A percentile compares a stretch with the other conserved stretches of the same genome.
These are phyloP conservation scores for Megalops cyprinoides DNA, from an alignment of 2,797 vertebrate species.

Conservation along the genomic window DNA sequence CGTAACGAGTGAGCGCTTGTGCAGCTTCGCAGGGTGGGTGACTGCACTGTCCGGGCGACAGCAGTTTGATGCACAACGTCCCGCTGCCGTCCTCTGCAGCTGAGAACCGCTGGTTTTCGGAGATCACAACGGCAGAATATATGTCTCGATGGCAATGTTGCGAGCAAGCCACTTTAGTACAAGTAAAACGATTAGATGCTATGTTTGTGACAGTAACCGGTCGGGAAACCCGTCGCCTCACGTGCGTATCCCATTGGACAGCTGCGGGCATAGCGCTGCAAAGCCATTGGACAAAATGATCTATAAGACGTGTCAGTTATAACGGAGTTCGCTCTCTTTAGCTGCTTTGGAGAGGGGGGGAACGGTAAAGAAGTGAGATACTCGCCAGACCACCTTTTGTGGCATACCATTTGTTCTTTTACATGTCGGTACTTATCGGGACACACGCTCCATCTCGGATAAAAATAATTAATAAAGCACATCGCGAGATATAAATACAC, in stretches of 20 bases:
- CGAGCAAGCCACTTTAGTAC: neutral
- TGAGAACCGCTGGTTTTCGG: too few species aligned
- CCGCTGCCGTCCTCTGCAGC: too few species aligned
- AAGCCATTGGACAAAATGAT: neutral
- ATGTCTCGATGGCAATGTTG: too few species aligned
- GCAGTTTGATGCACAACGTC: too few species aligned
- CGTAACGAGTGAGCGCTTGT: too few species aligned
- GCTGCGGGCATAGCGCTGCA: neutral
- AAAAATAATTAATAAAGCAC: neutral
- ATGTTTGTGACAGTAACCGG: neutral
- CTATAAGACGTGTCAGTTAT: neutral
- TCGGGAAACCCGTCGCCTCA: neutral
- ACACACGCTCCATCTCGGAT: neutral
- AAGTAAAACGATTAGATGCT: neutral
- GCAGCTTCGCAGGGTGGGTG: too few species aligned
- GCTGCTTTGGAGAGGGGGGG: neutral
- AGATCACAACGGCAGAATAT: too few species aligned
- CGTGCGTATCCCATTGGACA: neutral
- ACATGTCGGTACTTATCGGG: neutral
- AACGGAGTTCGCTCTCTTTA: neutral
- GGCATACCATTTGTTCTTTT: neutral
- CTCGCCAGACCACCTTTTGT: neutral
- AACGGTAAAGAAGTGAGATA: neutral
- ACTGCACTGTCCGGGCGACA: too few species aligned
- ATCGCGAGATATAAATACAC: neutral